Percentiles rank a stretch among this genome's conserved stretches.
Evolutionary conservation across 2,888 invertebrate genomes (phyloP).

Genomic region (Agrochola litura): DNA sequence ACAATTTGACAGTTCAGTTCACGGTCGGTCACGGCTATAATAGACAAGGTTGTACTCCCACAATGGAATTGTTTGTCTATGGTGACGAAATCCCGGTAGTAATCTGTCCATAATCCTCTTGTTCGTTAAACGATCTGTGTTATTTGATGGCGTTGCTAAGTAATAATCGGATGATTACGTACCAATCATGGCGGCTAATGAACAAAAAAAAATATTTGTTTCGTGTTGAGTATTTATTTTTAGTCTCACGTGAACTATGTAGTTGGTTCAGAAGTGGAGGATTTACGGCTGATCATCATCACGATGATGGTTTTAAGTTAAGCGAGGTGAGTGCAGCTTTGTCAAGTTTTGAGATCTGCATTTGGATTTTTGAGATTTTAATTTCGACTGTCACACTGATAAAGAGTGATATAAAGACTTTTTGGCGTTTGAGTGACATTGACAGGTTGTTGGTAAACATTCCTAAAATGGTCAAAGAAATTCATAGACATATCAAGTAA

Average conservation of each 20-base stretch:
- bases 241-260: neutral
- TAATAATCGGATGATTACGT: conserved; percentile 32
- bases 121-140: conserved; percentile 17
- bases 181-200: conserved; percentile 32
- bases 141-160: conserved; percentile 29
- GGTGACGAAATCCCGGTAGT: conserved; percentile 37
- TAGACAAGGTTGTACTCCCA: conserved; percentile 43
- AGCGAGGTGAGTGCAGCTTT: neutral
- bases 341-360: neutral
- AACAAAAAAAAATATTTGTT: conserved; percentile 29
- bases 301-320: neutral
- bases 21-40: conserved; percentile 52
- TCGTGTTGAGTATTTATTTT: neutral
- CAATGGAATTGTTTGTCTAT: conserved; percentile 43
- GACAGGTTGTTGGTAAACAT: neutral
- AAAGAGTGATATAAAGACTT: neutral
- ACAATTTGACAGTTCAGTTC: conserved; percentile 52
- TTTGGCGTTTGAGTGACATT: neutral
- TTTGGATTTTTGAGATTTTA: neutral
- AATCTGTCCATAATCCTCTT: conserved; percentile 22
- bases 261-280: neutral
- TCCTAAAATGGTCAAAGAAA: neutral
- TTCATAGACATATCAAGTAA: no score
- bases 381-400: neutral
- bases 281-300: neutral